These are phyloP conservation scores for Alauda arvensis DNA, from an alignment of 2,797 vertebrate genomes.

Conservation along the genomic window DNA sequence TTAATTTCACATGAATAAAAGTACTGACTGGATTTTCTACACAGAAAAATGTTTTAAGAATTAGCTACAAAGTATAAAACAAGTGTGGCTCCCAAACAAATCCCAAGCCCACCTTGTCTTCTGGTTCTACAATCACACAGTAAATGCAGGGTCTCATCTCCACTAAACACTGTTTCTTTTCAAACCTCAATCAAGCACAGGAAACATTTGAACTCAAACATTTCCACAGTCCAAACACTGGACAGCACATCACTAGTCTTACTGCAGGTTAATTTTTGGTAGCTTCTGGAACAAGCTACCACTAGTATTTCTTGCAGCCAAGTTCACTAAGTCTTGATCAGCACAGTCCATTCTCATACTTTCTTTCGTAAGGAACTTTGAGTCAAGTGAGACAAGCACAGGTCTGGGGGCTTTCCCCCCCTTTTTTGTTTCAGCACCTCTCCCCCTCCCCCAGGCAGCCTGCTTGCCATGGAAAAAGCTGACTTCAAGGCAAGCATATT, in stretches of 20 bases:
- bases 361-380: not conserved
- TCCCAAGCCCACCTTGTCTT: not conserved
- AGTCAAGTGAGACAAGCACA: not conserved
- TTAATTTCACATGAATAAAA: not conserved
- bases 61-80: not conserved
- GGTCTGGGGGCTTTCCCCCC: fast-evolving
- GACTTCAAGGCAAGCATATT: conserved; percentile 30
- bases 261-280: not conserved
- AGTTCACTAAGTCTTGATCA: not conserved
- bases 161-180: conserved; percentile 5
- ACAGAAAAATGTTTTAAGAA: not conserved
- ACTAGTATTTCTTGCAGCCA: not conserved
- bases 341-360: not conserved
- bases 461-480: conserved; percentile 17
- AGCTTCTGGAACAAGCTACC: not conserved
- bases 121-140: not conserved
- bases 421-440: not conserved
- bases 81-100: not conserved
- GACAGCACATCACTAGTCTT: not conserved
- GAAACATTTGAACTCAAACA: not conserved
- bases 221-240: not conserved
- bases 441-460: not conserved
- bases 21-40: not conserved
- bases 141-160: not conserved
- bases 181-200: not conserved